Evolutionary conservation across 2,888 invertebrate genomes (phyloP), one percentile per base, ranked within the genome.

Genomic region (Xylota segnis): DNA sequence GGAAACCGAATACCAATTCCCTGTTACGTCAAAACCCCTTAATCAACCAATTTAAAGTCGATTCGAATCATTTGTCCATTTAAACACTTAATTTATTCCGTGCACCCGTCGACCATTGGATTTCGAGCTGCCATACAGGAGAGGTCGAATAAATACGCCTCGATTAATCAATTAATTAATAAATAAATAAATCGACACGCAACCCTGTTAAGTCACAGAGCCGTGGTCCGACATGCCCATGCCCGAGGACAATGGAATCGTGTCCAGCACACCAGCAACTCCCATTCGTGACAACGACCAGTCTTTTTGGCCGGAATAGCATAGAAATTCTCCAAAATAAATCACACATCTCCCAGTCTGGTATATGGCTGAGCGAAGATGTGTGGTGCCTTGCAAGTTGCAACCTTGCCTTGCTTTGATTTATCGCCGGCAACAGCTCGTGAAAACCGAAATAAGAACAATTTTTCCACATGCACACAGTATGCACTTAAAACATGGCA

Each of bases 141-240:
- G n/a, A 23, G 52, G 32, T 50, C 23, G 16, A 37, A 70, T 50
- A 77, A 58, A 74, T n/a, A 29, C 70, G 14, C 66, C 50, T 50
- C 65, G 65, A 72, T 72, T 65, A 84, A 58, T 79, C 74, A 79
- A 84, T 84, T 84, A 84, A 84, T 79, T 84, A 79, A 63, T 78
- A 68, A 79, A 70, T 72, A 58, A 77, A 66, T 66, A 79, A 84
- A 83, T 63, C 23, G 45, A 34, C 84, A 84, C 75, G 84, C 84
- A 75, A 81, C 18, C 32, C 32, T 14, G 37, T 68, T 34, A 29
- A 45, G 32, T 47, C 68, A 54, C 34, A 58, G 45, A 23, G 37
- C 40, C 7, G 34, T 37, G 54, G 27, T 61, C 50, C 50, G 9
- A 47, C 50, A 58, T 68, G 65, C 68, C 84, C 74, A 54, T 70